phyloP scores from a whole-genome alignment of 2,797 vertebrate genomes.

The Tenualosa ilisha region DNA sequence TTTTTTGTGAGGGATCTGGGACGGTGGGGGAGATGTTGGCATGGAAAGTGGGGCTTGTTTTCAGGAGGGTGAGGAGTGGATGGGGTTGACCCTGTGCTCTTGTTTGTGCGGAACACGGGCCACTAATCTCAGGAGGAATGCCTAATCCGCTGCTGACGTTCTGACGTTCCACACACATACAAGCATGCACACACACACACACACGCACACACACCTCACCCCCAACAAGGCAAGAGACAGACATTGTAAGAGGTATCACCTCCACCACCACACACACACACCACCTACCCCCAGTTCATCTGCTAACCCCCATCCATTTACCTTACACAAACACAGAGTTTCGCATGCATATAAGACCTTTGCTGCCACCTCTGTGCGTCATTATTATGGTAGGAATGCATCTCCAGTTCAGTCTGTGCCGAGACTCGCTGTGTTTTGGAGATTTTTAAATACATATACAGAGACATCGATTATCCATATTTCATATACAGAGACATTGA shows the following conservation, averaged over 20 bases:
- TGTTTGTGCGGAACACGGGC: constrained; percentile 5
- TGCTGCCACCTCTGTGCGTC: background rate
- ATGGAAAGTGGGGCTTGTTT: background rate
- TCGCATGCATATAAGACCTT: background rate
- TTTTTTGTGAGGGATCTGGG: background rate
- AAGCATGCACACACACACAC: background rate
- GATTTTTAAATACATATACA: background rate
- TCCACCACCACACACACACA: background rate
- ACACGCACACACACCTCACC: background rate
- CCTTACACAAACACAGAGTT: background rate
- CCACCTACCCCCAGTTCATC: no score
- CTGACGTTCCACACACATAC: background rate
- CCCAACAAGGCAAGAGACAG: background rate
- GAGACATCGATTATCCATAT: background rate
- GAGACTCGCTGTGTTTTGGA: background rate
- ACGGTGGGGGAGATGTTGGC: background rate
- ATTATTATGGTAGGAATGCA: background rate
- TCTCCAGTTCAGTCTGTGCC: background rate
- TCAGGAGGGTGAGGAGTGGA: background rate
- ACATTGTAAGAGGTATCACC: background rate
- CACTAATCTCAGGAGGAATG: constrained; percentile 32
- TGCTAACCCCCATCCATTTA: background rate
- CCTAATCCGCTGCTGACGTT: background rate
- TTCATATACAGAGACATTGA: background rate
- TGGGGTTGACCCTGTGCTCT: background rate